phyloP scores from a whole-genome alignment of 2,888 invertebrate species.

The Aspidiotus rigidus region DNA sequence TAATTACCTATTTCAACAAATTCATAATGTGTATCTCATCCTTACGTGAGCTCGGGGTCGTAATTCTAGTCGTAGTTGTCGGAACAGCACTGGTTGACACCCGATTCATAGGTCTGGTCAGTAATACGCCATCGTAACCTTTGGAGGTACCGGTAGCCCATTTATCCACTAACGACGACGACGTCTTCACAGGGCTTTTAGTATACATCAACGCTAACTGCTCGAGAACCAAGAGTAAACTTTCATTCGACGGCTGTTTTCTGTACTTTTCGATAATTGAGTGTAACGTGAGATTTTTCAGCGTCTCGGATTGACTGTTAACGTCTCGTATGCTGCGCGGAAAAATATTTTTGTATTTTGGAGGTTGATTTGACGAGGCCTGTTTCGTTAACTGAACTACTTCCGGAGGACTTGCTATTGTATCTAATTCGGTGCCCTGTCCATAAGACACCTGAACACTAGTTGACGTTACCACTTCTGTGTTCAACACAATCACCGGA shows the following conservation, averaged over 20 bases:
- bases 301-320: neutral
- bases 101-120: constrained; percentile 20
- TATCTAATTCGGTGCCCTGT: constrained; percentile 4
- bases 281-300: neutral
- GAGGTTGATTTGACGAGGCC: neutral
- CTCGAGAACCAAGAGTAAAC: constrained; percentile 27
- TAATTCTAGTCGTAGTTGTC: neutral
- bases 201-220: constrained; percentile 30
- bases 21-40: neutral
- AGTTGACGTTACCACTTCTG: constrained; percentile 35
- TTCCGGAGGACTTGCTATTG: neutral
- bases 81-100: constrained; percentile 14
- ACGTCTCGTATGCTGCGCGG: constrained; percentile 21
- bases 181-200: constrained; percentile 18
- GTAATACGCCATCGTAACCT: constrained; percentile 12
- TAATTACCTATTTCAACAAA: neutral
- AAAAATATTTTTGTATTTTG: constrained; percentile 26
- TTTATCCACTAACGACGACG: neutral
- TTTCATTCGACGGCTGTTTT: constrained; percentile 31
- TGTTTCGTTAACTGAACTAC: constrained; percentile 10
- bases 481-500: constrained; percentile 32
- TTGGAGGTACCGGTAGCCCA: neutral
- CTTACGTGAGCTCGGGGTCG: neutral
- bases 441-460: constrained; percentile 35
- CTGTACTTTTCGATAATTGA: constrained; percentile 28